phyloP scores from a whole-genome alignment of 1,140 invertebrate species.

The Hermetia illucens region DNA sequence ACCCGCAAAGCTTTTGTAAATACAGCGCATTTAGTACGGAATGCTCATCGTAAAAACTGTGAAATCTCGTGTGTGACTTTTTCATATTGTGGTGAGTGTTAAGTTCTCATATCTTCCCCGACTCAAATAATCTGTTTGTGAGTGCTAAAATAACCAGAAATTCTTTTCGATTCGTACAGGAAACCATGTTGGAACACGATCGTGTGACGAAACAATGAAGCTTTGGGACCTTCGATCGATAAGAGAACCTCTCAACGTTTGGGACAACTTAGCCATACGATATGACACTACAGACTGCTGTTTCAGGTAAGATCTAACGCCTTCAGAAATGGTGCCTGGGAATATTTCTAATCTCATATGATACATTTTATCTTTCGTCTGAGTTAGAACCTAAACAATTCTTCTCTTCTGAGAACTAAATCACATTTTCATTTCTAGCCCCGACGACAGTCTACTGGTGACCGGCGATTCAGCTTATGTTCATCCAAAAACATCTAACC shows the following conservation, averaged over 20 bases:
- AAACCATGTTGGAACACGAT: conserved; percentile 54
- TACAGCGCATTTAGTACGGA: conserved; percentile 58
- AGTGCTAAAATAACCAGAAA: no score
- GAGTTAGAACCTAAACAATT: no score
- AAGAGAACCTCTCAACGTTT: conserved; percentile 59
- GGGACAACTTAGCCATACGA: conserved; percentile 59
- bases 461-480: conserved; percentile 75
- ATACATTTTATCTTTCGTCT: no score
- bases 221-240: conserved; percentile 85
- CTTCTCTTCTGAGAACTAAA: background rate
- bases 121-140: no score
- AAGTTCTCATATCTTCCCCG: no score
- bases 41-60: conserved; percentile 64
- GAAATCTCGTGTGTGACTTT: conserved; percentile 78
- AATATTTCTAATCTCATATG: no score
- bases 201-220: conserved; percentile 88
- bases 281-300: conserved; percentile 83
- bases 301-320: conserved; percentile 15
- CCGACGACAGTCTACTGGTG: conserved; percentile 77
- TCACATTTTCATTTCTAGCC: conserved; percentile 57
- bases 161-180: conserved; percentile 4
- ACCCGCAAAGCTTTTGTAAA: conserved; percentile 72
- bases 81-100: conserved; percentile 65
- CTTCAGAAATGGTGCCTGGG: no score
- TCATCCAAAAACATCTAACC: conserved; percentile 50